Base-by-base conservation (phyloP, 2,113 vertebrate species). In the Anguilla japonica region DNA sequence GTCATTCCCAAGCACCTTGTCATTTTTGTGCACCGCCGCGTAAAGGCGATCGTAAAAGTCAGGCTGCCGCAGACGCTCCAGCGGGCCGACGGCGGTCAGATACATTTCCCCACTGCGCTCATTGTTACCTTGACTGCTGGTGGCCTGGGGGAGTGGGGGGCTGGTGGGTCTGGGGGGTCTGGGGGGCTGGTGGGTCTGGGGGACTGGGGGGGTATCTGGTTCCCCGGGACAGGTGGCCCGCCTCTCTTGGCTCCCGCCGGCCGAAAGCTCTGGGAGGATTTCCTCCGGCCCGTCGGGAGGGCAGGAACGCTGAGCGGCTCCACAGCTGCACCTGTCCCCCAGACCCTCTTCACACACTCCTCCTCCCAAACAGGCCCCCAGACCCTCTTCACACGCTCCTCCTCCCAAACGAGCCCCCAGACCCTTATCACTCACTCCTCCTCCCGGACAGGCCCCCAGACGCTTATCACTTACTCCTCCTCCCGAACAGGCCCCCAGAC, bases 71-170 rank as follows among this genome's bases (percentile, higher is more conserved):
- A 53, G 41, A 34, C 56, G 9, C 57, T 6, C n/a, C 29, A 3
- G 2, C 7, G 29, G 18, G 80, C 39, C 13, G 57, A 43, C 56
- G 40, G 40, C 3, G 41, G 43, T 57, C 16, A 83, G 2, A 50
- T 40, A 18, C 6, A 20, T 50, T n/a, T 53, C 14, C 41, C 43
- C 14, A 16, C 43, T 34, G 43, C 50, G 81, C 41, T 81, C 20
- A 43, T 79, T 79, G 81, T 82, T 82, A 50, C 43, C 81, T 82
- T 26, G 43, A 41, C 81, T 56, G 81, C 46, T 53, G 18, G 29
- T 13, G n/a, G 81, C 43, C 4, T 6, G 2, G 26, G 41, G 79
- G n/a, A n/a, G 34, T 41, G 60, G 60, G 60, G 60, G 60, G 22
- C 3, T 9, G 57, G 34, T 34, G 34, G 34, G 34, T 34, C 34